phyloP scores from a whole-genome alignment of 1,140 invertebrate species.

The Hyphantria cunea region DNA sequence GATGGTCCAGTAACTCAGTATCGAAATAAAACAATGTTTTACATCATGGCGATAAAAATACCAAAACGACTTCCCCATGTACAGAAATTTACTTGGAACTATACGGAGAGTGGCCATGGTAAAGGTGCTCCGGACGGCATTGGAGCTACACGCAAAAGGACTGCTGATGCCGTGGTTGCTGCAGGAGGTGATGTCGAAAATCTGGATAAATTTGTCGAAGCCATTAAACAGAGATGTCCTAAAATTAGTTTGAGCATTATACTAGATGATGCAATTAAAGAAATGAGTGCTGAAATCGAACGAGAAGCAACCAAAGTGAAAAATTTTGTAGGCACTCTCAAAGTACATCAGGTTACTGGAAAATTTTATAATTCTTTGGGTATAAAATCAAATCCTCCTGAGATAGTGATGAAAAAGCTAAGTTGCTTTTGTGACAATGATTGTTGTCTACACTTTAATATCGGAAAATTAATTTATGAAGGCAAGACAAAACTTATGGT shows the following conservation, averaged over 20 bases:
- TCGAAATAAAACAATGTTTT: constrained; percentile 40
- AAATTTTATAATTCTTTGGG: constrained; percentile 7
- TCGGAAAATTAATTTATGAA: background rate
- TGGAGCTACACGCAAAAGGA: constrained; percentile 69
- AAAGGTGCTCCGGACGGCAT: constrained; percentile 75
- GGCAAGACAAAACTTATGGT: constrained; percentile 12
- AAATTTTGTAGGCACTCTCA: constrained; percentile 26
- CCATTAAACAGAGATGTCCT: constrained; percentile 1
- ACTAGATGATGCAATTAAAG: background rate
- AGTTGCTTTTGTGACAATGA: constrained; percentile 2
- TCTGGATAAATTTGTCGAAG: constrained; percentile 24
- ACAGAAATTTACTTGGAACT: constrained; percentile 56
- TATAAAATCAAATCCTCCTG: background rate
- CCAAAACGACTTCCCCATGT: constrained; percentile 31
- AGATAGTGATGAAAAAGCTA: constrained; percentile 4
- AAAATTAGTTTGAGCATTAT: background rate
- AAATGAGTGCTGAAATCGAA: constrained; percentile 3
- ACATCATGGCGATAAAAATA: constrained; percentile 29
- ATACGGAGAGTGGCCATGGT: constrained; percentile 66
- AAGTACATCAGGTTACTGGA: constrained; percentile 31
- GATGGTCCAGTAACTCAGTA: constrained; percentile 39
- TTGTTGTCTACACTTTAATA: constrained; percentile 1
- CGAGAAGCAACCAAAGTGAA: constrained; percentile 18
- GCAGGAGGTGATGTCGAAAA: constrained; percentile 27
- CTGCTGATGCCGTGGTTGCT: constrained; percentile 38